Base-by-base conservation (phyloP, 1,140 invertebrate species). In the Atta texana region DNA sequence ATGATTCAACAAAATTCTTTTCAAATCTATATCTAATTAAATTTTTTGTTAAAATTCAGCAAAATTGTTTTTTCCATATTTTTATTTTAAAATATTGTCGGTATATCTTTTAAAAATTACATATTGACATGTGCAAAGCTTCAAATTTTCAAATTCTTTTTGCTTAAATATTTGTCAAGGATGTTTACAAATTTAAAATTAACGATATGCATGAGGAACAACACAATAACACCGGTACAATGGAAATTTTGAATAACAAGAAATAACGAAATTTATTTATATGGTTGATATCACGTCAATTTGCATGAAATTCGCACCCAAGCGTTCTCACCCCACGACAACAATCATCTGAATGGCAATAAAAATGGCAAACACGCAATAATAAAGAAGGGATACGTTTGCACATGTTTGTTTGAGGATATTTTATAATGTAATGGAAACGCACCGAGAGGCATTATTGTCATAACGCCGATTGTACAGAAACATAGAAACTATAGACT, bases 271-370 rank as follows among this genome's bases (percentile, higher is more conserved):
- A 75, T 61, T 57, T 69, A 75, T 84, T 81, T 75, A 61, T 63
- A 14, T 10, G 44, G 28, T 49, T 18, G 8, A 71, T 55, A n/a
- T 81, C 64, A 81, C 14, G 51, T 39, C 18, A 14, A 84, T 84
- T 84, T 84, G 69, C 80, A 84, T 84, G 24, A 75, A 75, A 75
- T 75, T 84, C 55, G 21, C 34, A 44, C 10, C 68, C 44, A 5
- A n/a, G 3, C 16, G 2, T 1, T 16, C 12, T 21, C 24, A 34
- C 55, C n/a, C n/a, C 4, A 0, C 16, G 24, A 66, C 44, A 68
- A 80, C 3, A 14, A 53, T 78, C 28, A 28, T 80, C 6, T 12
- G 24, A 24, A 24, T 24, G 61, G 18, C 31, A 12, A 24, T 53
- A 31, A 14, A n/a, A 39, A 21, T 49, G 34, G 28, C 24, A 39